Evolutionary conservation across 2,888 invertebrate species (phyloP), one percentile per base, ranked within the genome.

Genomic region (Cryptophagus acutangulus): DNA sequence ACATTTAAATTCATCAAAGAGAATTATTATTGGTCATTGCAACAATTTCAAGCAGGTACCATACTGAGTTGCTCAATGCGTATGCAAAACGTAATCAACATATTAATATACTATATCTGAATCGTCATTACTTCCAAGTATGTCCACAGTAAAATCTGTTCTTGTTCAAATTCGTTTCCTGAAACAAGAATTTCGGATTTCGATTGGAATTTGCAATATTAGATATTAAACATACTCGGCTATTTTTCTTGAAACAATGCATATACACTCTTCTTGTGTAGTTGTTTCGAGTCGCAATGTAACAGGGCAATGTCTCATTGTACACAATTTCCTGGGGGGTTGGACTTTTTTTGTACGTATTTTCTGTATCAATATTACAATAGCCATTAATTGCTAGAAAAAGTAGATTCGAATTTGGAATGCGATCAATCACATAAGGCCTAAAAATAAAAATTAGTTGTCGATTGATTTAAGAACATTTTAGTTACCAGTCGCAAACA

Each of bases 361-460:
- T 51, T n/a, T 49, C 45, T 13, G 58, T 60, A 31, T 16, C 3
- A 26, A 58, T 58, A 17, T 60, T 57, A 59, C 84, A 86, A 43
- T 77, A 70, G 12, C 71, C 73, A 59, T 87, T 81, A n/a, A 87
- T 79, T 12, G 87, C 85, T 31, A 90, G 71, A 57, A 90, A 71
- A 41, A 89, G 65, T 71, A 90, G 76, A 63, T 89, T 90, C 37
- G 84, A 88, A 51, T 78, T 77, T 43, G 83, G 82, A 42, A 90
- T 85, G 28, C 80, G 75, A 51, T 84, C 78, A 1, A 81, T 82
- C 49, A 84, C 80, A 67, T 84, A 88, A 14, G 84, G 82, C 59
- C 82, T 71, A 41, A 45, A 62, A 59, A 36, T 38, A 17, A 31
- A 36, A 24, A 39, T n/a, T 31, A 31, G 8, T 17, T 3, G 37